Evolutionary conservation across 2,113 vertebrate species (phyloP).

Genomic region (Gallinago undulata): DNA sequence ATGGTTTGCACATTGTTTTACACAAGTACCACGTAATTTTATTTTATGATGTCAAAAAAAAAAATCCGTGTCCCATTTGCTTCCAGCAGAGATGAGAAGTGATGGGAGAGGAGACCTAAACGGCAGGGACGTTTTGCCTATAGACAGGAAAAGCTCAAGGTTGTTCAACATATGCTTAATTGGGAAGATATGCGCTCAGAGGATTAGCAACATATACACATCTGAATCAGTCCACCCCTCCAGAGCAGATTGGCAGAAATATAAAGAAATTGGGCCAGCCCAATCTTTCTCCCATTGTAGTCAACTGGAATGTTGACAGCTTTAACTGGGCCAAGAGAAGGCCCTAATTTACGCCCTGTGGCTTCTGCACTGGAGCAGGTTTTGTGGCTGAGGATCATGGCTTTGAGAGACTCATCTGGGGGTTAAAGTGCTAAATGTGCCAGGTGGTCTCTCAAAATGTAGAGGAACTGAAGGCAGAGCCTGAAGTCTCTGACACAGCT

Average conservation of each 20-base stretch:
- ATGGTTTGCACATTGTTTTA: slow-evolving; percentile 58
- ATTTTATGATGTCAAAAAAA: neutral
- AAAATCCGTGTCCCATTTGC: neutral
- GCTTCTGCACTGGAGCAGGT: neutral
- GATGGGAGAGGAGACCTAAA: neutral
- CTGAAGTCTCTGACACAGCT: neutral
- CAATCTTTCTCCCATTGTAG: neutral
- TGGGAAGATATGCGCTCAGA: neutral
- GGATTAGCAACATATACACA: neutral
- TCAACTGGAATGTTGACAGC: neutral
- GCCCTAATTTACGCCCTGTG: neutral
- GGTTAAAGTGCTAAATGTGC: neutral
- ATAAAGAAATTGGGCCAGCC: neutral
- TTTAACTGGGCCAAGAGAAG: neutral
- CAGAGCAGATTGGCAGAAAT: neutral
- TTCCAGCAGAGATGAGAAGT: slow-evolving; percentile 7
- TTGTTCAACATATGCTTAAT: neutral
- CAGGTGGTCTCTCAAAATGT: neutral
- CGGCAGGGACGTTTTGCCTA: neutral
- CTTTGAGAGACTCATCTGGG: neutral
- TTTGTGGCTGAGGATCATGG: neutral
- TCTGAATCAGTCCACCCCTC: neutral
- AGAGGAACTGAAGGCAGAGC: neutral
- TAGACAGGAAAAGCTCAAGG: neutral
- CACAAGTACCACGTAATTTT: slow-evolving; percentile 21